Evolutionary conservation across 2,888 invertebrate genomes (phyloP).

Genomic region (Phengaris alcon): DNA sequence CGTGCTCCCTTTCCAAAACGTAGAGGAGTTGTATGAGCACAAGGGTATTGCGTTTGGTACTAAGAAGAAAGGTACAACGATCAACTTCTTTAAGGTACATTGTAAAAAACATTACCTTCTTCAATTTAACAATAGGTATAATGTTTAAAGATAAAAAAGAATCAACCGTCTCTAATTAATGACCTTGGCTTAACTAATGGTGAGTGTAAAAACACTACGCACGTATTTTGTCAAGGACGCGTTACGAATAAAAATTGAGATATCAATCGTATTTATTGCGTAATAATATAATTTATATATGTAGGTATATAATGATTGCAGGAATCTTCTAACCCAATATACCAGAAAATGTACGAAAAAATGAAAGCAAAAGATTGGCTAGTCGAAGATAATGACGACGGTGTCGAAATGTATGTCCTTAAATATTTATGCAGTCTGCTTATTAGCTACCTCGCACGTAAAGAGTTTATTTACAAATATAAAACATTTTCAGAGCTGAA

Average conservation of each 20-base stretch:
- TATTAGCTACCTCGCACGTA: not conserved
- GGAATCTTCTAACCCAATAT: slow-evolving; percentile 85
- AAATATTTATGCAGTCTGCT: not conserved
- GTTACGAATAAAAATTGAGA: no score
- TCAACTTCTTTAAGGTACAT: slow-evolving; percentile 89
- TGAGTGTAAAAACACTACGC: no score
- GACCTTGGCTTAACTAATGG: no score
- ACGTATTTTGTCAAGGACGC: no score
- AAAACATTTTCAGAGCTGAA: slow-evolving; percentile 58
- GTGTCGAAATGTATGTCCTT: slow-evolving; percentile 74
- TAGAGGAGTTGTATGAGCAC: slow-evolving; percentile 89
- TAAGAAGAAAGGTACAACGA: slow-evolving; percentile 89
- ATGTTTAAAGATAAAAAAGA: no score
- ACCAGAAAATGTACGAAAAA: slow-evolving; percentile 86
- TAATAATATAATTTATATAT: no score
- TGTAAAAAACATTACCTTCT: not conserved
- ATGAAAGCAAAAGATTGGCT: slow-evolving; percentile 82
- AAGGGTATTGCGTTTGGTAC: slow-evolving; percentile 92
- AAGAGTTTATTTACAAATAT: slow-evolving; percentile 2
- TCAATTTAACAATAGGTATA: no score
- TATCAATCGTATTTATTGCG: no score
- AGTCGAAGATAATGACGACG: slow-evolving; percentile 79
- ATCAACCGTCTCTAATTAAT: no score
- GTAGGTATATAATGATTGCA: slow-evolving; percentile 47
- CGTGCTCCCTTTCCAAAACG: slow-evolving; percentile 84